Evolutionary conservation across 2,113 vertebrate genomes (phyloP).

Genomic region (Dipodomys merriami): DNA sequence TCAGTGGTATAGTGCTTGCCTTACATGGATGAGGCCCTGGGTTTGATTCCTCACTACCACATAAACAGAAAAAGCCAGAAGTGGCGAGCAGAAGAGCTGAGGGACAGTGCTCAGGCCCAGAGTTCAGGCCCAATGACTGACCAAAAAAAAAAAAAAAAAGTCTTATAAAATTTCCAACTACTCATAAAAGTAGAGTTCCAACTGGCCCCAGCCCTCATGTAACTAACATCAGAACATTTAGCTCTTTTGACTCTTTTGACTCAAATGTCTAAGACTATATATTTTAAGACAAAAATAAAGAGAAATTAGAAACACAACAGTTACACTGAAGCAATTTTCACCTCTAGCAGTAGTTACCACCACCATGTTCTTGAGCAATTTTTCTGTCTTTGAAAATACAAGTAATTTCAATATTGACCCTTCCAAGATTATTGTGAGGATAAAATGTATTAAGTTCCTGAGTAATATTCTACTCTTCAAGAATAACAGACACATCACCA

Average conservation of each 20-base stretch:
- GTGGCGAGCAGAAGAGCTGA: too few species aligned
- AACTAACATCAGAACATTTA: neutral
- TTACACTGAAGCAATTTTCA: neutral
- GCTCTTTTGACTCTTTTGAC: conserved; percentile 26
- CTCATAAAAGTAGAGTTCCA: neutral
- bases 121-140: too few species aligned
- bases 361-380: neutral
- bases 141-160: neutral
- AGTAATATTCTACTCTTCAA: neutral
- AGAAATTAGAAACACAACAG: neutral
- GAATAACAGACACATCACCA: neutral
- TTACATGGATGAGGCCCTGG: too few species aligned
- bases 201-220: neutral
- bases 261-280: neutral
- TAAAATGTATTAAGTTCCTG: neutral
- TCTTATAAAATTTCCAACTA: conserved; percentile 33
- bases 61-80: too few species aligned
- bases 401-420: neutral
- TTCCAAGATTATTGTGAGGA: neutral
- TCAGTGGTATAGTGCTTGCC: too few species aligned
- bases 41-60: too few species aligned
- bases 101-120: too few species aligned
- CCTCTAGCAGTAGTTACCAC: neutral
- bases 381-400: neutral
- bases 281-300: neutral